phyloP scores from a whole-genome alignment of 2,888 invertebrate genomes.

The Ornithoptera priamus region DNA sequence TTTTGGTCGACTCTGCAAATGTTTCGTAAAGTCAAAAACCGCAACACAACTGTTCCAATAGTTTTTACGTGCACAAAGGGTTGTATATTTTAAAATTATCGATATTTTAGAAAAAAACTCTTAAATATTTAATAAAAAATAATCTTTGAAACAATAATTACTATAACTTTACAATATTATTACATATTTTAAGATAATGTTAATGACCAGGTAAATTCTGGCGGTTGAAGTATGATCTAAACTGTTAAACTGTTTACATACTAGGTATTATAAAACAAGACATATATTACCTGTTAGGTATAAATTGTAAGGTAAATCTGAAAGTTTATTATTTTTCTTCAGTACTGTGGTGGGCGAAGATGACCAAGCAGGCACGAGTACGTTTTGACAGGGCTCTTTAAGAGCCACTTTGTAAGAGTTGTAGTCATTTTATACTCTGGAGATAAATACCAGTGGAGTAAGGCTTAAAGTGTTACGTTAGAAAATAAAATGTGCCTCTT shows the following conservation, averaged over 20 bases:
- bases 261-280: too few relatives aligned
- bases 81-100: too few relatives aligned
- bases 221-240: too few relatives aligned
- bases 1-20: not conserved
- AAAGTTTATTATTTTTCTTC: not conserved
- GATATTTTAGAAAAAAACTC: too few relatives aligned
- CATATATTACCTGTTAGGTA: too few relatives aligned
- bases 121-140: too few relatives aligned
- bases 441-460: conserved; percentile 9
- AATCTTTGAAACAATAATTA: too few relatives aligned
- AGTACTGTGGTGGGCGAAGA: not conserved
- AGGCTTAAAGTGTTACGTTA: conserved; percentile 6
- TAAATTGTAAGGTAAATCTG: too few relatives aligned
- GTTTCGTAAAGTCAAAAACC: not conserved
- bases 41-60: not conserved
- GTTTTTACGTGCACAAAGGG: not conserved
- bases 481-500: conserved; percentile 5
- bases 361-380: conserved; percentile 5
- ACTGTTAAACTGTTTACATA: too few relatives aligned
- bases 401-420: conserved; percentile 9
- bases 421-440: conserved; percentile 12
- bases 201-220: too few relatives aligned
- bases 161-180: too few relatives aligned
- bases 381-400: conserved; percentile 10
- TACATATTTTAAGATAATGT: too few relatives aligned